phyloP scores from a whole-genome alignment of 2,888 invertebrate species.

The Mermis nigrescens region DNA sequence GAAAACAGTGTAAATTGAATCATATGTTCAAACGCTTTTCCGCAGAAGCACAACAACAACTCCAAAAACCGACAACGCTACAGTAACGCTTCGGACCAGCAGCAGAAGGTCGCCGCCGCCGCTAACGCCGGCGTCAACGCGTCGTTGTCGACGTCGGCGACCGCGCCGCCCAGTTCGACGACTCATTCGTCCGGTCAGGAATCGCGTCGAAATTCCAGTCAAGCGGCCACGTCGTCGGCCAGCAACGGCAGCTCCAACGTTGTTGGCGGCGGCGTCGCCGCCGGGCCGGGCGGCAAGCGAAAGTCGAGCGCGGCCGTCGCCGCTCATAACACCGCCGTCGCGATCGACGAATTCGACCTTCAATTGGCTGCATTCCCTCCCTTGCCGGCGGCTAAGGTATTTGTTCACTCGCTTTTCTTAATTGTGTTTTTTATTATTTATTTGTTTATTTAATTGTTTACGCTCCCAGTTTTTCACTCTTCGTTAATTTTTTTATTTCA shows the following conservation, averaged over 20 bases:
- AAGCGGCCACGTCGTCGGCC: neutral
- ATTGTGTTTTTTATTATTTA: too few species aligned
- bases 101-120: neutral
- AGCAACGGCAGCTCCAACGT: neutral
- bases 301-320: neutral
- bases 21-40: too few species aligned
- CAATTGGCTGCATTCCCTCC: constrained; percentile 61
- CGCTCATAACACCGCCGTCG: too few species aligned
- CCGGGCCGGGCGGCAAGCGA: neutral
- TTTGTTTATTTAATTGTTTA: too few species aligned
- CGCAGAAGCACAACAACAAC: too few species aligned
- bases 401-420: too few species aligned
- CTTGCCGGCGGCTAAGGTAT: constrained; percentile 40
- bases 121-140: neutral
- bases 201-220: too few species aligned
- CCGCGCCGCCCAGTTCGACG: neutral
- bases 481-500: too few species aligned
- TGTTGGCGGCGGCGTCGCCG: neutral
- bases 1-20: too few species aligned
- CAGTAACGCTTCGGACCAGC: neutral
- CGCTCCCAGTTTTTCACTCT: too few species aligned
- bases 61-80: neutral
- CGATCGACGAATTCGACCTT: constrained; percentile 48
- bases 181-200: too few species aligned
- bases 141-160: neutral